Conservation (phyloP, 1,140 invertebrate species). For the Telenomus remus region DNA sequence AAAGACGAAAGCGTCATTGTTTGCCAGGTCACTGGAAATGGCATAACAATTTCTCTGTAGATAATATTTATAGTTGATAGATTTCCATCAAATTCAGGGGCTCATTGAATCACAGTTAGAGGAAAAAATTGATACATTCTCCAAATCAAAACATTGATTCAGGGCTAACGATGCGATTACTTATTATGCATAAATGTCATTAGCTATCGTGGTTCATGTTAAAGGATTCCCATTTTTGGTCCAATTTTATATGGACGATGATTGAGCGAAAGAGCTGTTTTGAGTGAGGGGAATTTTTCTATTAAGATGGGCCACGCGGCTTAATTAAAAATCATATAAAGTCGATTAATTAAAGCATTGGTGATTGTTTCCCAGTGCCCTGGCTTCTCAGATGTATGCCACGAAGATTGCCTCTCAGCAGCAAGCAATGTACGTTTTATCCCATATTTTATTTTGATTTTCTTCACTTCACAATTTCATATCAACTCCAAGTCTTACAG, state of each 20-base stretch:
- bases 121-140: no score
- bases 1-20: slow-evolving; percentile 60
- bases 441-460: slow-evolving; percentile 72
- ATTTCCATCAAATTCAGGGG: no score
- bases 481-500: slow-evolving; percentile 62
- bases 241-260: slow-evolving; percentile 8
- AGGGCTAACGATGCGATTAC: no score
- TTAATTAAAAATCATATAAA: slow-evolving; percentile 41
- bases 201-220: slow-evolving; percentile 44
- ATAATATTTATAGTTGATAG: slow-evolving; percentile 5
- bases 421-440: slow-evolving; percentile 90
- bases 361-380: slow-evolving; percentile 88
- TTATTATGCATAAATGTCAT: no score
- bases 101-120: no score
- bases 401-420: slow-evolving; percentile 91
- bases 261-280: no score
- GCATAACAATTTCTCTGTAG: slow-evolving; percentile 58
- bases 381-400: slow-evolving; percentile 95
- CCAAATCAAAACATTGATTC: no score
- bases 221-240: slow-evolving; percentile 26
- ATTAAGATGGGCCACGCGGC: slow-evolving; percentile 51
- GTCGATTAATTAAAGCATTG: slow-evolving; percentile 76
- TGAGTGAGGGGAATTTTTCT: slow-evolving; percentile 33
- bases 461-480: slow-evolving; percentile 66
- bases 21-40: slow-evolving; percentile 73